A percentile compares a stretch with the other conserved stretches of the same genome.
Evolutionary conservation across 2,888 invertebrate species (phyloP).

Genomic region (Gastracanthus pulcherrimus): DNA sequence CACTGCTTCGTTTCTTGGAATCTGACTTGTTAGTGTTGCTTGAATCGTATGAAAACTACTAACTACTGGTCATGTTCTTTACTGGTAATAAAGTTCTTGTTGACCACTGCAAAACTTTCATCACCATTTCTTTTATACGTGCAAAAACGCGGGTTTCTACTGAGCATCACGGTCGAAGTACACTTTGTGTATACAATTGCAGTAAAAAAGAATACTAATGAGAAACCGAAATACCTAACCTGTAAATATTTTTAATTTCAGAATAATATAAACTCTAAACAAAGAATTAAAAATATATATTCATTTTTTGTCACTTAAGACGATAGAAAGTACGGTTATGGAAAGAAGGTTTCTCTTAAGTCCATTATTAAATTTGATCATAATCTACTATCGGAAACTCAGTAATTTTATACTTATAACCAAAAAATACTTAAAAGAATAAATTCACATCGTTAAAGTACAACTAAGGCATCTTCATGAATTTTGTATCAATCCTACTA

Average conservation of each 20-base stretch:
- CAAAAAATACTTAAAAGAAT: not conserved
- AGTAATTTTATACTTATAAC: too few relatives aligned
- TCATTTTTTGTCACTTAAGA: too few relatives aligned
- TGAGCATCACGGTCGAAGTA: not conserved
- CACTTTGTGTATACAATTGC: too few relatives aligned
- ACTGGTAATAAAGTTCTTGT: not conserved
- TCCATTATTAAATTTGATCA: too few relatives aligned
- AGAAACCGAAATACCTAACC: too few relatives aligned
- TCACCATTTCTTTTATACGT: not conserved
- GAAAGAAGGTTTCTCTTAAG: too few relatives aligned
- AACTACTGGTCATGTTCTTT: not conserved
- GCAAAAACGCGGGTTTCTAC: not conserved
- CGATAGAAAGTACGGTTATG: too few relatives aligned
- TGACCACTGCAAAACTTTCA: not conserved
- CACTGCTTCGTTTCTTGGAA: not conserved
- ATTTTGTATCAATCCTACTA: not conserved
- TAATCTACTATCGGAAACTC: too few relatives aligned
- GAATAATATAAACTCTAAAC: too few relatives aligned
- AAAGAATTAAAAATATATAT: too few relatives aligned
- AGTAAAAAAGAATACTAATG: too few relatives aligned
- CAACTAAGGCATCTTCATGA: not conserved
- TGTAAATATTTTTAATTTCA: too few relatives aligned
- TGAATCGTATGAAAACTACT: not conserved
- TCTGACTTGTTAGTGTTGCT: not conserved
- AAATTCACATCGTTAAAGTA: not conserved